These are phyloP conservation scores for Oreochromis spilurus DNA, from an alignment of 2,113 vertebrate species.

Conservation along the genomic window DNA sequence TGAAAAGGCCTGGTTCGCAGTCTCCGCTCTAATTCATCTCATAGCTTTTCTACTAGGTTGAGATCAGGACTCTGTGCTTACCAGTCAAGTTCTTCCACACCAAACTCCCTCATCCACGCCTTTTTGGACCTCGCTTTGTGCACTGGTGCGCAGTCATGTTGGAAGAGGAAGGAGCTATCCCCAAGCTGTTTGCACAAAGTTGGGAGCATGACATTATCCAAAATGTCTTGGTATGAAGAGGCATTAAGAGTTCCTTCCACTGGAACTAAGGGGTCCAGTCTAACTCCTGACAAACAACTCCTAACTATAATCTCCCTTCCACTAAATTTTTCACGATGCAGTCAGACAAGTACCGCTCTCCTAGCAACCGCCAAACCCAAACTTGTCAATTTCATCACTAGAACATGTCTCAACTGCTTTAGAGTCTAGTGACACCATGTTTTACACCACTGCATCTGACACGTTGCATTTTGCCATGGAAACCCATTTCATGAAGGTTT, in stretches of 20 bases:
- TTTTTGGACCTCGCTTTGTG: not conserved
- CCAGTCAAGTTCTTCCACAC: not conserved
- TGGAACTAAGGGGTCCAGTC: accelerated
- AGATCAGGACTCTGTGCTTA: not conserved
- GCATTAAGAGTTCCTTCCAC: not conserved
- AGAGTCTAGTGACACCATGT: not conserved
- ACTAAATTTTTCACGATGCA: not conserved
- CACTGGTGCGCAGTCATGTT: not conserved
- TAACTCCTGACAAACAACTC: not conserved
- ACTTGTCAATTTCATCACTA: not conserved
- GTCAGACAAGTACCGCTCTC: not conserved
- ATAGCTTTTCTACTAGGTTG: not conserved
- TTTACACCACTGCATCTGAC: not conserved
- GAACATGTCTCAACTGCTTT: not conserved
- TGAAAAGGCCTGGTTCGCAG: not conserved
- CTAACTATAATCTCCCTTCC: not conserved
- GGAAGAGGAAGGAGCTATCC: not conserved
- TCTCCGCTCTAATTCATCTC: not conserved
- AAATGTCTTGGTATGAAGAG: not conserved
- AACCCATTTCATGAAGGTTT: not conserved
- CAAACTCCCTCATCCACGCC: not conserved
- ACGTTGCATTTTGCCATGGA: accelerated
- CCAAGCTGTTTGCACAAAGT: not conserved
- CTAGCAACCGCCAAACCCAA: not conserved
- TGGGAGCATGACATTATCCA: not conserved